Evolutionary conservation across 2,113 vertebrate genomes (phyloP), one percentile per base, ranked within the genome.

Genomic region (Tauraco erythrolophus): DNA sequence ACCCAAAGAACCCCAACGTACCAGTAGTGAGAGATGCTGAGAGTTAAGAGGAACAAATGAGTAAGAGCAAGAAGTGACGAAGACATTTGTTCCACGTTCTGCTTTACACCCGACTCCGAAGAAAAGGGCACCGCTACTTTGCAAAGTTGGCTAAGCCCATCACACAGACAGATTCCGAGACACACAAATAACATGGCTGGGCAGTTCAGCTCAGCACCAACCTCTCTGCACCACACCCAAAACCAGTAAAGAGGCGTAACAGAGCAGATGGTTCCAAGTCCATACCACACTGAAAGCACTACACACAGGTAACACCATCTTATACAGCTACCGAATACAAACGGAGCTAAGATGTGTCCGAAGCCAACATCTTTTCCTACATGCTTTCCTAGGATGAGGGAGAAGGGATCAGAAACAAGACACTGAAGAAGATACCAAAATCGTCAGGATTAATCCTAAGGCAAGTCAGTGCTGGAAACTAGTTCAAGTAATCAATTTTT

Each of bases 321-420:
- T 31, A 24, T 7, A 27, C 21, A 37, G 37, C 31, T 45, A 37
- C 2, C 28, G 11, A 22, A 53, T 4, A 45, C 1, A 1, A 3
- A 53, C 0, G 0, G 0, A 7, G 39, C 46, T 10, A 22, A 27
- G 2, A 17, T 25, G 23, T 53, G 53, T 5, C 45, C n/a, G 22
- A 53, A 45, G 39, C 27, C 45, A 75, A 53, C 7, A 1, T 60
- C 12, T 31, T 27, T 31, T 27, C 35, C 28, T 33, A 30, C 7
- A 5, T 11, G 27, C 23, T 65, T 45, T 45, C 41, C 45, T 23
- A 30, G 51, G 31, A 66, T 43, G 14, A 58, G 35, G 22, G 11
- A 58, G 17, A 43, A 50, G 45, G 5, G 31, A 6, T n/a, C 28
- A 19, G 11, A 27, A 37, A 41, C 3, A 1, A 62, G 46, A 68